Base-by-base conservation (phyloP, 2,888 invertebrate genomes). In the Sinhomidia bicolor region DNA sequence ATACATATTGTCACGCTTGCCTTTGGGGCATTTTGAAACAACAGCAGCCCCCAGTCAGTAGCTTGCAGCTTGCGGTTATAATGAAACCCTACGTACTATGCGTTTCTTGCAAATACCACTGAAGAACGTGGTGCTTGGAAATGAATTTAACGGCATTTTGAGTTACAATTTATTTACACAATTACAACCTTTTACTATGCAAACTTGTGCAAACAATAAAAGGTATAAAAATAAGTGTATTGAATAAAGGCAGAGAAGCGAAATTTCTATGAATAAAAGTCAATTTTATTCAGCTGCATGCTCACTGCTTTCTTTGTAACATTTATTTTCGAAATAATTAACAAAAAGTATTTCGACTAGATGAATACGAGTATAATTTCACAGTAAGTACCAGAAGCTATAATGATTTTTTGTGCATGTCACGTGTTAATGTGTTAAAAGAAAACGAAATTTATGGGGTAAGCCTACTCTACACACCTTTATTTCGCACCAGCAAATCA, bases 121-220 rank as follows among this genome's bases (percentile, higher is more conserved):
- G 36, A 74, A 74, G 74, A 51, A 51, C 74, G 51, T 29, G 74
- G 74, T 74, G 74, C 51, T 71, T 74, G 74, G 6, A 74, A 74
- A 36, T n/a, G 17, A n/a, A 44, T 68, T 32, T 1, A 29, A 74
- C 51, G 26, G 74, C 51, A 51, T 47, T 44, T 32, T n/a, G 6
- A 41, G 20, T 3, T 4, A 62, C 17, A 10, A 23, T 32, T 71
- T 36, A 32, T 20, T 36, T 17, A 20, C 2, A n/a, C 57, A 36
- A 7, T 36, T 3, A 36, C 36, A 36, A 36, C 36, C 36, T 36
- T 36, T 14, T 51, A 14, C 36, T 36, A 36, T 36, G 3, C 36
- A 36, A 36, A 36, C 36, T 7, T 32, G n/a, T 36, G 12, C 36
- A n/a, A 36, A 68, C 65, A 36, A 68, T 9, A 36, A 29, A 62